Conservation (phyloP, 2,113 vertebrate species). For the Progne subis region DNA sequence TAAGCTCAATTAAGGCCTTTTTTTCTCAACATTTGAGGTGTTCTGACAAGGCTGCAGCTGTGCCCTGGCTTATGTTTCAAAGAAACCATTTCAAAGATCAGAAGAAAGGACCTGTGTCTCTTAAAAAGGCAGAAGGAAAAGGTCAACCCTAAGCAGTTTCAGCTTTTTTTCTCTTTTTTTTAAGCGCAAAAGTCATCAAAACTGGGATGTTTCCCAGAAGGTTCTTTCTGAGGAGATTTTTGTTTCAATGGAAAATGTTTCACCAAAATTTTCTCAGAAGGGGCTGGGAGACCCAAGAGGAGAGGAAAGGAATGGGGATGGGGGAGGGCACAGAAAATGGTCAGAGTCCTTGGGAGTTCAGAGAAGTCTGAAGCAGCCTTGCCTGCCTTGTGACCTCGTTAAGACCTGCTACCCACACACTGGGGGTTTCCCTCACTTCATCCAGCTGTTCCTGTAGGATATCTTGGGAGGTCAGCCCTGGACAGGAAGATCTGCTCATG, state of each 20-base stretch:
- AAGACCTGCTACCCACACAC: not conserved
- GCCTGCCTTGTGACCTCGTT: not conserved
- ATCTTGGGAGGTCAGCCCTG: not conserved
- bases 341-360: not conserved
- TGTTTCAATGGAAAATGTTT: not conserved
- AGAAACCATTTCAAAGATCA: not conserved
- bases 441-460: not conserved
- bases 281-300: not conserved
- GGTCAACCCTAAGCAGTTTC: not conserved
- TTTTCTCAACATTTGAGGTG: not conserved
- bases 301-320: not conserved
- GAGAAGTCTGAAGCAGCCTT: rapidly evolving
- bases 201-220: not conserved
- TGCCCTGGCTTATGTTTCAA: not conserved
- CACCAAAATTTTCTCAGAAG: not conserved
- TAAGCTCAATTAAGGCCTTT: not conserved
- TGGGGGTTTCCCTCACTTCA: not conserved
- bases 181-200: not conserved
- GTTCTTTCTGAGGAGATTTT: not conserved
- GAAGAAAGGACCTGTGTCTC: not conserved
- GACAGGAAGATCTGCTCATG: not conserved
- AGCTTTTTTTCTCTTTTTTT: not conserved
- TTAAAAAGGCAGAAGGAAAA: not conserved
- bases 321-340: not conserved
- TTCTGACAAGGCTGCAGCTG: not conserved